phyloP scores from a whole-genome alignment of 2,888 invertebrate species.

The Tachina lurida region DNA sequence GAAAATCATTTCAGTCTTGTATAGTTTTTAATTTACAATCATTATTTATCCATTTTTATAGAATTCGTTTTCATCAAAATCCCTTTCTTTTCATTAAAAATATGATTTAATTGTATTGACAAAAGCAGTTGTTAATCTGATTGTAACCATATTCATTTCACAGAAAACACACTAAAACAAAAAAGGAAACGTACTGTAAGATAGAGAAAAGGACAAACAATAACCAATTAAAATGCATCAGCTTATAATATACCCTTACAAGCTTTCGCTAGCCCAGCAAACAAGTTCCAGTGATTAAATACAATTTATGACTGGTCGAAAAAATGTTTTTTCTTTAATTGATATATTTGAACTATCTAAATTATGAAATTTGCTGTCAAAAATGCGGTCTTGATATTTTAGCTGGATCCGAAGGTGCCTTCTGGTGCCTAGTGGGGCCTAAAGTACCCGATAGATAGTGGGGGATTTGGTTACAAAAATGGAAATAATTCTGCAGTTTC shows the following conservation, averaged over 20 bases:
- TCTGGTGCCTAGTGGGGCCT: too few species aligned
- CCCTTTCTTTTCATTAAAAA: not conserved
- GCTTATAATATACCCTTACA: not conserved
- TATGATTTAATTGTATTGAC: constrained; percentile 4
- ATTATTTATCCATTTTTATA: not conserved
- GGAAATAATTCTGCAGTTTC: too few species aligned
- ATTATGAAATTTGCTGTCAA: too few species aligned
- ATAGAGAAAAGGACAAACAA: constrained; percentile 17
- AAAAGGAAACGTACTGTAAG: not conserved
- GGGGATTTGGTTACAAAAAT: too few species aligned
- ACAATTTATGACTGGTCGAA: not conserved
- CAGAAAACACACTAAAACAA: not conserved
- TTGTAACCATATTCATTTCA: constrained; percentile 7
- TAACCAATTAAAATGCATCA: constrained; percentile 30
- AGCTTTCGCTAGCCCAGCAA: not conserved
- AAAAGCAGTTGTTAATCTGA: constrained; percentile 24
- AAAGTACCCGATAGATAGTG: too few species aligned
- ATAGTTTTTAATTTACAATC: not conserved
- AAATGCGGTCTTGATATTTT: too few species aligned
- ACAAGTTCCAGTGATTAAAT: not conserved
- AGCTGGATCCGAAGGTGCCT: too few species aligned
- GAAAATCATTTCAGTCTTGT: too few species aligned
- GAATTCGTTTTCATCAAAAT: not conserved
- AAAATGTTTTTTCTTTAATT: too few species aligned
- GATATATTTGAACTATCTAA: too few species aligned